Evolutionary conservation across 1,140 invertebrate species (phyloP), one percentile per base, ranked within the genome.

Genomic region (Drosophila repletoides): DNA sequence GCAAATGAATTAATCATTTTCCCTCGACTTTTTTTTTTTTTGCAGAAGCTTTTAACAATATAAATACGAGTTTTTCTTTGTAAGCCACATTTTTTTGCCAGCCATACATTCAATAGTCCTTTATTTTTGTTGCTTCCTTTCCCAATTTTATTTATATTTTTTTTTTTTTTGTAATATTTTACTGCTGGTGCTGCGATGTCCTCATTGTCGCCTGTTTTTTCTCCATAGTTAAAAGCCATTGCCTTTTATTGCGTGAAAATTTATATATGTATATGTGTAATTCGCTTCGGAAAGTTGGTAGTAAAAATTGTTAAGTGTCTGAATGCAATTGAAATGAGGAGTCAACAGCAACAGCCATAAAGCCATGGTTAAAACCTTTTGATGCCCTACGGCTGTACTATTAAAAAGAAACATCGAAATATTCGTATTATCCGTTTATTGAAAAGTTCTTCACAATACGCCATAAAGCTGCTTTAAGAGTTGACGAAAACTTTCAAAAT

Each of bases 231-330:
- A 43, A 72, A 63, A 49, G 56, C 66, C 59, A 52, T 66, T 49
- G 56, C 53, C 79, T 77, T 77, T 83, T 81, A 76, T 83, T 86
- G 70, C 60, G 75, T 53, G 74, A 58, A 84, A 86, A 84, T 86
- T 72, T 75, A 86, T 84, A 71, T 72, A 71, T 59, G 36, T 53
- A 17, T 10, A 34, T 52, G 51, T 70, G 55, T 51, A 68, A 72
- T 75, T 74, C 67, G 41, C 22, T 61, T 63, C 33, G 59, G 48
- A 41, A 34, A 26, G 34, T 72, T 58, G 65, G 70, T 51, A 72
- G 76, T 83, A 80, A 83, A n/a, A 80, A 79, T 71, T 86, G 66
- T 84, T 79, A 75, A 86, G 74, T 72, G 61, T 61, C 51, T 79
- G 70, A 79, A 86, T 79, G 79, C 65, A 74, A 79, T 72, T 75